These are phyloP conservation scores for Mycteria americana DNA, from an alignment of 2,797 vertebrate genomes.

Conservation along the genomic window DNA sequence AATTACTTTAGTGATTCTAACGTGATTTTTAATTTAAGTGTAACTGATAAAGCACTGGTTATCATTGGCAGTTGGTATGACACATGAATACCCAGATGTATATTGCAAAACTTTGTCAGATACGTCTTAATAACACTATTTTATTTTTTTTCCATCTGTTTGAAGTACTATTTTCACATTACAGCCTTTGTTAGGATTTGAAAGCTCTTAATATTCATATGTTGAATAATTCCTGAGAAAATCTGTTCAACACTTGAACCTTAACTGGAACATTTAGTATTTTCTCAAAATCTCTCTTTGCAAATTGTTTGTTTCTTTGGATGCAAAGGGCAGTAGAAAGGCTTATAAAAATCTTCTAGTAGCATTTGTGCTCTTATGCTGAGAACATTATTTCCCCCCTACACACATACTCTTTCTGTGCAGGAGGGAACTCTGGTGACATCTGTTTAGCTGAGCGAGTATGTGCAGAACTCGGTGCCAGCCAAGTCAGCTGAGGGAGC, in stretches of 20 bases:
- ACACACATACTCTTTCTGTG: neutral
- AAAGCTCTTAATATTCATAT: slow-evolving; percentile 68
- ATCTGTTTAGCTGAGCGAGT: neutral
- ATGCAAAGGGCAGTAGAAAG: slow-evolving; percentile 52
- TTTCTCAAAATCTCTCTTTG: slow-evolving; percentile 47
- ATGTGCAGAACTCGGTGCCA: neutral
- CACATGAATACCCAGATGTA: slow-evolving; percentile 42
- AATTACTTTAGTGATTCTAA: neutral
- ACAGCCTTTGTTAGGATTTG: slow-evolving; percentile 54
- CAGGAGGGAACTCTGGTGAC: slow-evolving; percentile 42
- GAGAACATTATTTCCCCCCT: slow-evolving; percentile 15
- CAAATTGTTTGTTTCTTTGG: slow-evolving; percentile 51
- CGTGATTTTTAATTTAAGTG: neutral
- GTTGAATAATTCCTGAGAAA: slow-evolving; percentile 68
- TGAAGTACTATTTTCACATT: slow-evolving; percentile 56
- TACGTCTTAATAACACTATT: neutral
- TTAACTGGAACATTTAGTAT: slow-evolving; percentile 65
- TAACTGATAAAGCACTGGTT: neutral
- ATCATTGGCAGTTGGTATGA: slow-evolving; percentile 5
- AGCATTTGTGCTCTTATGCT: slow-evolving; percentile 36
- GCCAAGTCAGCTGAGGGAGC: neutral
- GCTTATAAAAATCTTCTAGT: slow-evolving; percentile 54
- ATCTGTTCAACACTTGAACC: slow-evolving; percentile 67
- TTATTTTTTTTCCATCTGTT: slow-evolving; percentile 43
- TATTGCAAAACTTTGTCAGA: slow-evolving; percentile 23